Evolutionary conservation across 2,888 invertebrate species (phyloP).

Genomic region (Drosophila pseudotalamancana): DNA sequence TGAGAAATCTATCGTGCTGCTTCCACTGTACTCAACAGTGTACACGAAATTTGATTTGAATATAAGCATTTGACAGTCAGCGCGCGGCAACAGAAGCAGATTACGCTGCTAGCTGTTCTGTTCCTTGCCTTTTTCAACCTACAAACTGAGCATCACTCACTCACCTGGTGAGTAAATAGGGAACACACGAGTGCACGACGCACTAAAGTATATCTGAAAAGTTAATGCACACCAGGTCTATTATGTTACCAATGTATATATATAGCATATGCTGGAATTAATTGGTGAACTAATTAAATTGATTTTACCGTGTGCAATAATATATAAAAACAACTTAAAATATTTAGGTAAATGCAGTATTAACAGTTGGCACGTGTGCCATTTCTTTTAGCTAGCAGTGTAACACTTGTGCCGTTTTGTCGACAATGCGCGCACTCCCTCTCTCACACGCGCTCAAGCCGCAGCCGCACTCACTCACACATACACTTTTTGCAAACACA

Average conservation of each 20-base stretch:
- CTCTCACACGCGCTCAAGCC: slow-evolving; percentile 60
- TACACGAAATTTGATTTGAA: slow-evolving; percentile 71
- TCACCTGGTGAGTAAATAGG: slow-evolving; percentile 72
- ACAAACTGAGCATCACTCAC: slow-evolving; percentile 72
- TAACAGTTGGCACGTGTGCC: slow-evolving; percentile 32
- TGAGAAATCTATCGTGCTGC: slow-evolving; percentile 34
- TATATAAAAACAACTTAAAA: neutral
- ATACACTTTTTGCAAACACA: slow-evolving; percentile 51
- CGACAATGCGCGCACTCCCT: slow-evolving; percentile 77
- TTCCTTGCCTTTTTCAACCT: slow-evolving; percentile 62
- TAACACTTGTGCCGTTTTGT: slow-evolving; percentile 75
- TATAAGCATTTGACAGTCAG: slow-evolving; percentile 67
- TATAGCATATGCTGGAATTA: neutral
- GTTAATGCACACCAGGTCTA: slow-evolving; percentile 33
- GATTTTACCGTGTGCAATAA: neutral
- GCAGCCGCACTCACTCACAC: slow-evolving; percentile 58
- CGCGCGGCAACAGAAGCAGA: slow-evolving; percentile 45
- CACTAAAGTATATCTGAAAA: slow-evolving; percentile 54
- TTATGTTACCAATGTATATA: neutral
- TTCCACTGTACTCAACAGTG: slow-evolving; percentile 48
- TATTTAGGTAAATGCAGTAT: neutral
- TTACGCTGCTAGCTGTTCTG: slow-evolving; percentile 58
- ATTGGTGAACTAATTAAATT: neutral
- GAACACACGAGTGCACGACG: slow-evolving; percentile 53
- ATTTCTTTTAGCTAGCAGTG: slow-evolving; percentile 57